Base-by-base conservation (phyloP, 37 sponge, comb jelly and placozoan genomes). In the Diacarnus erythraeanus region DNA sequence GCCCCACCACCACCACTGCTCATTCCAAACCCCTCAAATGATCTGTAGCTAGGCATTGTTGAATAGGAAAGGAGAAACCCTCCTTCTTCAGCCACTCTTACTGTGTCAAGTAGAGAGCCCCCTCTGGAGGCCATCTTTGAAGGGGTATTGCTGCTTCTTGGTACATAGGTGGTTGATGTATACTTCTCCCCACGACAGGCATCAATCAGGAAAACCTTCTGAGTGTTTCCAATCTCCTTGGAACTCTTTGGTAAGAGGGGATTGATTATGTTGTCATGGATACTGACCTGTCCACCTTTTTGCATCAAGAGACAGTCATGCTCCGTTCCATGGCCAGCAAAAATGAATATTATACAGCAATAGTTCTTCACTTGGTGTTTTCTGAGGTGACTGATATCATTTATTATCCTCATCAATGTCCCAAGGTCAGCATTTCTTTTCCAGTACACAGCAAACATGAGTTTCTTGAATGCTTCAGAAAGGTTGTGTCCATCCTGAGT, bases 121-220 rank as follows among this genome's bases (percentile, higher is more conserved):
- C 61, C 69, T 51, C 40, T 43, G 2, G 18, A 42, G 42, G 1
- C n/a, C 4, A n/a, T 3, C 35, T 22, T 35, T 20, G 56, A 20
- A 54, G 10, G 10, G 56, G 17, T 17, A 54, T 10, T 54, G 17
- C 17, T 54, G 20, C 58, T 58, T 65, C 76, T 75, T 33, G 76
- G 76, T 3, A 31, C 51, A 2, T 69, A 18, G 21, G 57, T 71
- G 26, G 59, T 21, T 8, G 38, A 3, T 23, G 57, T 41, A 20
- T 30, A 26, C 21, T 38, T 34, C 17, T 63, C 22, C 0, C 87
- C 87, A 27, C 87, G 80, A 56, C 87, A 86, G 20, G 87, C 87
- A 86, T 86, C 80, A 22, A 86, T 80, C 73, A 86, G 78, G 64
- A 80, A 86, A 18, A 86, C 73, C 69, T 86, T 79, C 2, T 43